Conservation (phyloP, 2,113 vertebrate species). For the Lepus timidus region DNA sequence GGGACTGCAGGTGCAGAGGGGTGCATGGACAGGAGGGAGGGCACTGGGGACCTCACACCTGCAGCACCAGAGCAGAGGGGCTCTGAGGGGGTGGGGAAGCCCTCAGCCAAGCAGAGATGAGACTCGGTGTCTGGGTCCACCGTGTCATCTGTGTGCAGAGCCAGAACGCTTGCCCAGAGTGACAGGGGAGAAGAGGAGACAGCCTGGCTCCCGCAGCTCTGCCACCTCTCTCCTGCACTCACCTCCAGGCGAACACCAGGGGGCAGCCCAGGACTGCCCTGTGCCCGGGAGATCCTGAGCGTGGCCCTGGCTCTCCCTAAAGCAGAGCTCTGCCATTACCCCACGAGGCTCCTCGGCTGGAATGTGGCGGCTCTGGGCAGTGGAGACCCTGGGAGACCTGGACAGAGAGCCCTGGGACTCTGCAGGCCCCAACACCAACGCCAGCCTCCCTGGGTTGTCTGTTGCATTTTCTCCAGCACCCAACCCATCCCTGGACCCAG, state of each 20-base stretch:
- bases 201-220: too few relatives aligned
- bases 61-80: too few relatives aligned
- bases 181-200: too few relatives aligned
- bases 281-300: accelerated
- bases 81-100: too few relatives aligned
- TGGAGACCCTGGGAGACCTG: neutral
- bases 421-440: conserved; percentile 37
- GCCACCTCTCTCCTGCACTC: neutral
- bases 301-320: neutral
- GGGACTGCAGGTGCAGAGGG: too few relatives aligned
- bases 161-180: too few relatives aligned
- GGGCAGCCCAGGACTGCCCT: conserved; percentile 1
- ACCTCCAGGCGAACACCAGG: conserved; percentile 57
- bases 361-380: neutral
- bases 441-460: conserved; percentile 37
- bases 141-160: too few relatives aligned
- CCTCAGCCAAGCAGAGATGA: too few relatives aligned
- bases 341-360: accelerated
- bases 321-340: neutral
- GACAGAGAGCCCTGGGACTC: neutral
- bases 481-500: neutral
- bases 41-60: too few relatives aligned
- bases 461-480: conserved; percentile 2
- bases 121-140: too few relatives aligned
- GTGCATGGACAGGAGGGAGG: too few relatives aligned